Evolutionary conservation across 2,113 vertebrate species (phyloP).

Genomic region (Mohoua ochrocephala): DNA sequence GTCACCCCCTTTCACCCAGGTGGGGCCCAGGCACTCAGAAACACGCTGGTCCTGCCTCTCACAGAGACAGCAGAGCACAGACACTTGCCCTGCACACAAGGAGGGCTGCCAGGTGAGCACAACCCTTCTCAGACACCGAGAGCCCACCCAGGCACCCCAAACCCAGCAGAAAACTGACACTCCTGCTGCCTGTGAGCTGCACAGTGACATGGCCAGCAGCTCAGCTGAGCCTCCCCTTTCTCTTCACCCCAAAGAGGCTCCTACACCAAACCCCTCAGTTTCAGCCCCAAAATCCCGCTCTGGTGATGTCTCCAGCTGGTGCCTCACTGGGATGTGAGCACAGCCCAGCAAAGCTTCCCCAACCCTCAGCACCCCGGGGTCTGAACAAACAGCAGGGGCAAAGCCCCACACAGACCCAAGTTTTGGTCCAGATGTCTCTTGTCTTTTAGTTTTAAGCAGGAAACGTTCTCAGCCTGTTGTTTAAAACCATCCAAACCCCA

Average conservation of each 20-base stretch:
- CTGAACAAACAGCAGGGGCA: neutral
- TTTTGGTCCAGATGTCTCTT: neutral
- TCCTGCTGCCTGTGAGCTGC: neutral
- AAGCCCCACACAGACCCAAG: rapidly evolving
- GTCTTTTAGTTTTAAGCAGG: neutral
- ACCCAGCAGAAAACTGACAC: rapidly evolving
- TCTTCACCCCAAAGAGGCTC: neutral
- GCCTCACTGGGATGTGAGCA: neutral
- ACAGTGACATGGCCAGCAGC: rapidly evolving
- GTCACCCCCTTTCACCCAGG: neutral
- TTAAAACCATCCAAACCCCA: neutral
- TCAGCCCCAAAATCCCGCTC: rapidly evolving
- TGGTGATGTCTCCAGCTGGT: neutral
- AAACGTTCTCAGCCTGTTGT: neutral
- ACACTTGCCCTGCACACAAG: neutral
- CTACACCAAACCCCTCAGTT: neutral
- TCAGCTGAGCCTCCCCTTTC: neutral
- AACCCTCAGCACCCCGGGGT: neutral
- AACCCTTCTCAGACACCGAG: neutral
- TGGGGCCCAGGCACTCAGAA: neutral
- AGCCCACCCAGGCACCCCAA: neutral
- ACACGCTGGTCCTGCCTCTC: rapidly evolving
- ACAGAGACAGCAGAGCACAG: neutral
- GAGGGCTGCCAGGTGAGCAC: neutral
- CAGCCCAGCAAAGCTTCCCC: neutral